phyloP scores from a whole-genome alignment of 2,113 vertebrate species.

The Saguinus imperator region DNA sequence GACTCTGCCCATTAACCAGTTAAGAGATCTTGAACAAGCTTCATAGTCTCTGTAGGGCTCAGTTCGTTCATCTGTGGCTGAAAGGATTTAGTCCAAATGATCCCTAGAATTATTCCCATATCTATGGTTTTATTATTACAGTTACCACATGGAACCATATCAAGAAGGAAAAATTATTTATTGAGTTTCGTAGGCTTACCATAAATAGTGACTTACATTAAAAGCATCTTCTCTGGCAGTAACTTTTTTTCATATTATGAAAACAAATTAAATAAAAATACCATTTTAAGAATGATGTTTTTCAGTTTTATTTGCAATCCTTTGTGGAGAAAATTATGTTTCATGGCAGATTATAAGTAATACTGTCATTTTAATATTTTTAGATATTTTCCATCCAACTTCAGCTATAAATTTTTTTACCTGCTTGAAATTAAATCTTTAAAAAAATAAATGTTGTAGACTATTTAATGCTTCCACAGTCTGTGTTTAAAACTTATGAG shows the following conservation, averaged over 20 bases:
- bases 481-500: neutral
- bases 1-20: constrained; percentile 25
- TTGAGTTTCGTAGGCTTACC: neutral
- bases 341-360: constrained; percentile 7
- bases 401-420: constrained; percentile 11
- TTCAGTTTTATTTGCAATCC: neutral
- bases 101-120: neutral
- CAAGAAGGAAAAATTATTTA: neutral
- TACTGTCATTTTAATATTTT: constrained; percentile 34
- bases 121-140: neutral
- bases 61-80: neutral
- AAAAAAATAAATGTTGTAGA: neutral
- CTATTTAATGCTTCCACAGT: neutral
- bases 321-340: neutral
- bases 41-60: neutral
- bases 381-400: constrained; percentile 24
- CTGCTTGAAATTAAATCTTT: constrained; percentile 43
- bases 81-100: neutral
- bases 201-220: neutral
- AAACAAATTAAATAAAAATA: constrained; percentile 16
- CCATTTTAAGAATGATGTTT: neutral
- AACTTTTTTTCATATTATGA: neutral
- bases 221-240: neutral
- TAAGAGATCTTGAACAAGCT: constrained; percentile 25
- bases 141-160: neutral